Evolutionary conservation across 1,140 invertebrate species (phyloP).

Genomic region (Heliconius hermathena): DNA sequence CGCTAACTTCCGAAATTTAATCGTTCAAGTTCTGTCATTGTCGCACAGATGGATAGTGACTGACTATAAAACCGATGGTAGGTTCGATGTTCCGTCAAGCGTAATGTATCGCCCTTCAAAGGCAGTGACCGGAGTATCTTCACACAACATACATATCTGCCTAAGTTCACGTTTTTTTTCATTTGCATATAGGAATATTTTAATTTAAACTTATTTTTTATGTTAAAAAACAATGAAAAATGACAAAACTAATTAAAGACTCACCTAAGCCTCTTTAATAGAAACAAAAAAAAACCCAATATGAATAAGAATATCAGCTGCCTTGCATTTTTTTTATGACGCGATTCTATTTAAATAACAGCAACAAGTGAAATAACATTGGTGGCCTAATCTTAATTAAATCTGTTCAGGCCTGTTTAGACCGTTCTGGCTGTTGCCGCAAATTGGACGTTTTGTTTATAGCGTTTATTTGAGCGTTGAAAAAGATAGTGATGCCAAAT

Average conservation of each 20-base stretch:
- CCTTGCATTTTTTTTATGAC: not conserved
- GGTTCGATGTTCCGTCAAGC: no score
- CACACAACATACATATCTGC: no score
- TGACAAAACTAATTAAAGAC: not conserved
- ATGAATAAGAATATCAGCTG: not conserved
- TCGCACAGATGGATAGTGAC: no score
- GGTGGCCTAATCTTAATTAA: constrained; percentile 46
- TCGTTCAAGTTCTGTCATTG: no score
- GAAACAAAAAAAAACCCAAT: not conserved
- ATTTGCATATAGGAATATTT: no score
- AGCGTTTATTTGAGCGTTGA: constrained; percentile 21
- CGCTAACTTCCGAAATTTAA: no score
- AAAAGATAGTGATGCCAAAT: not conserved
- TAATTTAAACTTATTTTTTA: no score
- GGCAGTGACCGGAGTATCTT: no score
- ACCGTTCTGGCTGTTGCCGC: constrained; percentile 28
- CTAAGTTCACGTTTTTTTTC: no score
- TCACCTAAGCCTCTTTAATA: not conserved
- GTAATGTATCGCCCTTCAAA: no score
- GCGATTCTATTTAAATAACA: constrained; percentile 16
- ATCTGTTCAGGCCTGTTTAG: constrained; percentile 41
- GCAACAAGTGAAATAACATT: constrained; percentile 23
- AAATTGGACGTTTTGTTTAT: constrained; percentile 34
- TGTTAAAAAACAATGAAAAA: not conserved
- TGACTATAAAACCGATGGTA: no score